Evolutionary conservation across 2,113 vertebrate species (phyloP).

Genomic region (Passer montanus): DNA sequence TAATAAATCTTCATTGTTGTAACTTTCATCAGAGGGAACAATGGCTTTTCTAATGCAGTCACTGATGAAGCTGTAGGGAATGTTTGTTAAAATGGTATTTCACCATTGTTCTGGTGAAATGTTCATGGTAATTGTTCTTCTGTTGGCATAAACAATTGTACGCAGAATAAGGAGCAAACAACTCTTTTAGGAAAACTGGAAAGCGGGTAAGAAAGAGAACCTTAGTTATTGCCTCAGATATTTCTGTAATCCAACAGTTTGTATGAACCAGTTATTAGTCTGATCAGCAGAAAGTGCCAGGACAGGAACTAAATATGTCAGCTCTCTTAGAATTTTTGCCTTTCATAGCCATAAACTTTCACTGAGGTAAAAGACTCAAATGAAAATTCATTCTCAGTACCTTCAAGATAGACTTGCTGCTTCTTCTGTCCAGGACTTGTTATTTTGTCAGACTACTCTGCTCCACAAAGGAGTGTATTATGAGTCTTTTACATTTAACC

Average conservation of each 20-base stretch:
- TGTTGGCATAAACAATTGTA: not conserved
- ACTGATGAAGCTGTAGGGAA: not conserved
- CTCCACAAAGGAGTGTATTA: rapidly evolving
- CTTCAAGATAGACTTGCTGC: not conserved
- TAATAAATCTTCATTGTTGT: rapidly evolving
- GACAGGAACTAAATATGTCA: not conserved
- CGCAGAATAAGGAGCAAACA: not conserved
- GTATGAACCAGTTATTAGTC: not conserved
- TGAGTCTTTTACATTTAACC: not conserved
- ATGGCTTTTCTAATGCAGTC: not conserved
- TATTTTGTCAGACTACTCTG: not conserved
- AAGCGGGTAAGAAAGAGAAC: not conserved
- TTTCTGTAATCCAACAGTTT: rapidly evolving
- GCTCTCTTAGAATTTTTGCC: not conserved
- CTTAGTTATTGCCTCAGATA: not conserved
- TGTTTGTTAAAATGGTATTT: not conserved
- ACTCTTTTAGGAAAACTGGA: not conserved
- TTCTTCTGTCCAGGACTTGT: rapidly evolving
- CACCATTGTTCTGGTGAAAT: not conserved
- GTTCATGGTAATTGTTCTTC: not conserved
- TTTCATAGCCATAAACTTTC: not conserved
- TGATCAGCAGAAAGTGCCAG: not conserved
- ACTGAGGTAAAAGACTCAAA: not conserved
- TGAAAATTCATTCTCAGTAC: not conserved
- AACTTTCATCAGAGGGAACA: not conserved